A percentile compares a stretch with the other conserved stretches of the same genome.
Conservation (phyloP, 2,797 vertebrate species). For the Arrhamphus sclerolepis region DNA sequence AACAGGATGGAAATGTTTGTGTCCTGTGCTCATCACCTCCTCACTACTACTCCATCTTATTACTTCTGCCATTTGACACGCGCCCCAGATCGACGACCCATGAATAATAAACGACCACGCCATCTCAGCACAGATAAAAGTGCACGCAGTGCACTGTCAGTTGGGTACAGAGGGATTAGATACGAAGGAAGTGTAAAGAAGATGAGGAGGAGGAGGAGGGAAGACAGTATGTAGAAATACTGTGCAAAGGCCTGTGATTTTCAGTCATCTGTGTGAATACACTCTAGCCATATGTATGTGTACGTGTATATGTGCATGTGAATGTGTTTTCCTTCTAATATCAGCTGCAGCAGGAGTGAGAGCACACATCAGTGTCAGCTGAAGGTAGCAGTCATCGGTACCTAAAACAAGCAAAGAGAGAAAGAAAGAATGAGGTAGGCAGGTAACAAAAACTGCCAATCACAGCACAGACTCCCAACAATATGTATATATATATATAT, state of each 20-base stretch:
- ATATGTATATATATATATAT: too few species aligned
- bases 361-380: constrained; percentile 88
- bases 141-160: constrained; percentile 74
- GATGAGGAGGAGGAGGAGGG: constrained; percentile 51
- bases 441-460: constrained; percentile 59
- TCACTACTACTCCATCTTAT: constrained; percentile 81
- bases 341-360: constrained; percentile 87
- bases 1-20: constrained; percentile 51
- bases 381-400: constrained; percentile 84
- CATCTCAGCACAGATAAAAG: constrained; percentile 86
- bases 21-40: constrained; percentile 70
- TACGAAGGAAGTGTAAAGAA: constrained; percentile 40
- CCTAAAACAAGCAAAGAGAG: constrained; percentile 78
- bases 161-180: constrained; percentile 70
- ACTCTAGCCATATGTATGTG: constrained; percentile 10
- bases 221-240: constrained; percentile 63
- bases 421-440: constrained; percentile 41
- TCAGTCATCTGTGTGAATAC: constrained; percentile 23
- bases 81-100: constrained; percentile 78
- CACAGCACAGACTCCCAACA: constrained; percentile 40
- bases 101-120: constrained; percentile 86
- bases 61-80: constrained; percentile 83
- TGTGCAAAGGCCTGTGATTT: constrained; percentile 75
- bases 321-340: constrained; percentile 70
- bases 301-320: constrained; percentile 29